Percentiles rank a stretch among this genome's conserved stretches.
Conservation (phyloP, 2,113 vertebrate species). For the Hyaena hyaena region DNA sequence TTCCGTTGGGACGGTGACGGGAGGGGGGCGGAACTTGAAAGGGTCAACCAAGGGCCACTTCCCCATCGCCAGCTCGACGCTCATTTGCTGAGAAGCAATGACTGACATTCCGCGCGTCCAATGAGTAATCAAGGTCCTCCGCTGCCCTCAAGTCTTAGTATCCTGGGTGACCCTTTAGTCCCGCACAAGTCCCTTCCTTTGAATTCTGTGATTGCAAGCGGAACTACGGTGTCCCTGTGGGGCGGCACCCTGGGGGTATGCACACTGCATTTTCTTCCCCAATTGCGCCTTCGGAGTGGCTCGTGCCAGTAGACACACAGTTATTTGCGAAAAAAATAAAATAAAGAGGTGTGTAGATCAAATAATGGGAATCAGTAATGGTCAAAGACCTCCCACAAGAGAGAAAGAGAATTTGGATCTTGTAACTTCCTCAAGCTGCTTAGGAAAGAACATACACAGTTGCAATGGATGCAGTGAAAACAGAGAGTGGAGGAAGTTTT, state of each 20-base stretch:
- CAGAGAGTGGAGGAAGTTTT: constrained; percentile 93
- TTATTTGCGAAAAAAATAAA: not conserved
- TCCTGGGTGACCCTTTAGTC: not conserved
- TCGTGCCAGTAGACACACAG: not conserved
- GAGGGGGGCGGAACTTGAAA: not conserved
- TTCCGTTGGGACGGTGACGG: rapidly evolving
- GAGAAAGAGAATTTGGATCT: not conserved
- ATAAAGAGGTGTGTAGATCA: not conserved
- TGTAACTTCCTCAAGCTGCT: not conserved
- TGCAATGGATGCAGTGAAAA: constrained; percentile 93
- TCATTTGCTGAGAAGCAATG: too few species aligned
- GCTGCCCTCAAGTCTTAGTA: not conserved
- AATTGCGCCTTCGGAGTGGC: not conserved
- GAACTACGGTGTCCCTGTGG: not conserved
- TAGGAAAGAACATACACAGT: constrained; percentile 78
- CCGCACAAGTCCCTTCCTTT: not conserved
- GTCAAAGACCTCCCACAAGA: not conserved
- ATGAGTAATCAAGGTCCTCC: too few species aligned
- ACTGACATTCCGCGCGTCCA: too few species aligned
- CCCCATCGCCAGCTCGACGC: too few species aligned
- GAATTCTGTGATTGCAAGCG: not conserved
- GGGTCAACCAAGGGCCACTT: not conserved
- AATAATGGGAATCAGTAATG: not conserved
- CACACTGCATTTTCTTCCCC: not conserved
- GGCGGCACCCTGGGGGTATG: rapidly evolving